Conservation (phyloP, 35 echinoderm and acorn worm genomes). For the Diadema setosum region DNA sequence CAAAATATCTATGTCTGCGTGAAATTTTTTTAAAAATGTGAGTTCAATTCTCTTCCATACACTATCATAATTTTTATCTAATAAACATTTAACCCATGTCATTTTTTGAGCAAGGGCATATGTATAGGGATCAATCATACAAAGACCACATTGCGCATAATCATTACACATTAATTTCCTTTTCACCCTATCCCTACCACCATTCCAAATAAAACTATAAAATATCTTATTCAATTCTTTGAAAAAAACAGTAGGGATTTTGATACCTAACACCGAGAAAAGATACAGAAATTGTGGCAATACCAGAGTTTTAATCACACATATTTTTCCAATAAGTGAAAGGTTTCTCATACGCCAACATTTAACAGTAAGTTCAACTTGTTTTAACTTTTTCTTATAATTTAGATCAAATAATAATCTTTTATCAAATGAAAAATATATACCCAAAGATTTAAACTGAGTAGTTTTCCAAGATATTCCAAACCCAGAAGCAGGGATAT, state of each 20-base stretch:
- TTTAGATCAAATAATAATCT: not conserved
- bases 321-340: not conserved
- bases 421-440: not conserved
- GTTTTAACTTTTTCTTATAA: slow-evolving; percentile 18
- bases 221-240: not conserved
- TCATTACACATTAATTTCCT: not conserved
- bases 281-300: not conserved
- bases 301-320: slow-evolving; percentile 9
- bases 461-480: not conserved
- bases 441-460: not conserved
- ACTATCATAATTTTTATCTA: not conserved
- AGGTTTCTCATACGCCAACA: slow-evolving; percentile 19
- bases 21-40: not conserved
- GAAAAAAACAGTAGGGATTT: not conserved
- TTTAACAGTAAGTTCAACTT: not conserved
- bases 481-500: no score
- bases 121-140: no score
- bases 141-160: not conserved
- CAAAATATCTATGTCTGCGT: not conserved
- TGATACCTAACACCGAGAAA: not conserved
- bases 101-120: not conserved
- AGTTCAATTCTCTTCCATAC: not conserved
- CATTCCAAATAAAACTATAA: not conserved
- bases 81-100: not conserved
- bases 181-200: not conserved